Conservation (phyloP, 2,113 vertebrate genomes). For the Galemys pyrenaicus region DNA sequence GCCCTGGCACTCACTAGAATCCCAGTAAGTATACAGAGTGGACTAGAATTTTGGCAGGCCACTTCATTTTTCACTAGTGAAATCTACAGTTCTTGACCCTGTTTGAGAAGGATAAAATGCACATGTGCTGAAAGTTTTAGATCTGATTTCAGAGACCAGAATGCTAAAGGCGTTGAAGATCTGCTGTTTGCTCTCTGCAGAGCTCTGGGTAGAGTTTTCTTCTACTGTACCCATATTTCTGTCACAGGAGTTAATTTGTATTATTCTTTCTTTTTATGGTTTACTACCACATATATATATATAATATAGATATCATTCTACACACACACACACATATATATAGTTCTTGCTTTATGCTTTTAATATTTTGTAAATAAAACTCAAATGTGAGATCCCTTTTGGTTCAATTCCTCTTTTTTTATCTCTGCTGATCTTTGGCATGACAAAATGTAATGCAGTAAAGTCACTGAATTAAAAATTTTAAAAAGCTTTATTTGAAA, state of each 20-base stretch:
- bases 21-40: constrained; percentile 46
- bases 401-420: background rate
- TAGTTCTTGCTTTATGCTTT: background rate
- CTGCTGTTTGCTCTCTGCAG: background rate
- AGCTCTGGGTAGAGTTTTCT: background rate
- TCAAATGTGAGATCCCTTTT: background rate
- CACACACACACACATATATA: too few species aligned
- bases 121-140: background rate
- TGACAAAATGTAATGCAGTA: background rate
- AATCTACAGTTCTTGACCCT: background rate
- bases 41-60: constrained; percentile 39
- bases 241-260: background rate
- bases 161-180: background rate
- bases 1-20: background rate
- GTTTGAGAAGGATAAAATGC: background rate
- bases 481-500: constrained; percentile 18
- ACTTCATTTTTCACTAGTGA: constrained; percentile 32
- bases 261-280: background rate
- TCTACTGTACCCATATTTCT: background rate
- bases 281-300: background rate
- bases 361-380: background rate
- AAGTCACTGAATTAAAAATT: background rate
- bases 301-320: too few species aligned
- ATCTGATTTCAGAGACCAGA: constrained; percentile 27
- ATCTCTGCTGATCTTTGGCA: background rate